Base-by-base conservation (phyloP, 2,113 vertebrate genomes). In the Prunella himalayana region DNA sequence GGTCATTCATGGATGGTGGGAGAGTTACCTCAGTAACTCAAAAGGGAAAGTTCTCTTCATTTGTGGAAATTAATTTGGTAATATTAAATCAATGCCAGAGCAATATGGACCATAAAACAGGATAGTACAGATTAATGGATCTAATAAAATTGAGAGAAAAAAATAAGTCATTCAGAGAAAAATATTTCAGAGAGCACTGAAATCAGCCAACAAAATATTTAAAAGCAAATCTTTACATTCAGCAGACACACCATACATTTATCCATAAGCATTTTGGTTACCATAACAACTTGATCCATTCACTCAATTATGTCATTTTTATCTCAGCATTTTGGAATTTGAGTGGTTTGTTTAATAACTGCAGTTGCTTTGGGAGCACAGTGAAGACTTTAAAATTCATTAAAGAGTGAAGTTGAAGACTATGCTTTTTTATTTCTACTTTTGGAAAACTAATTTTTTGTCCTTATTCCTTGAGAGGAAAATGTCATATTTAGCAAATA, bases 281-380 rank as follows among this genome's bases (percentile, higher is more conserved):
- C 96, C 87, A 96, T 97, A 97, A 97, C 97, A 97, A 97, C 97
- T 95, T 88, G 88, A 96, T 97, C 89, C 82, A 78, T 96, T 97
- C 75, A 83, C 84, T 97, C 96, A 97, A 53, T 97, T 97, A 97
- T 76, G 96, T 97, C 91, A 97, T 94, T 94, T 96, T 98, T 97
- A 97, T 96, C 94, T 98, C 96, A 98, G 73, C 80, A 75, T 97
- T 96, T 95, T 97, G 97, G 97, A 97, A 98, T 98, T 96, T 95
- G 78, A 95, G 96, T 87, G 57, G 78, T 92, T 95, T 95, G 73
- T 95, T 97, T 92, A 90, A 97, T 83, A 97, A 85, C 69, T 95
- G 59, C 59, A 88, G 86, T 94, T 97, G 90, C 95, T 95, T 93
- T 96, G 88, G 86, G 76, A 96, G 72, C 82, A 91, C 19, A 93